Base-by-base conservation (phyloP, 1,140 invertebrate genomes). In the Cherax quadricarinatus region DNA sequence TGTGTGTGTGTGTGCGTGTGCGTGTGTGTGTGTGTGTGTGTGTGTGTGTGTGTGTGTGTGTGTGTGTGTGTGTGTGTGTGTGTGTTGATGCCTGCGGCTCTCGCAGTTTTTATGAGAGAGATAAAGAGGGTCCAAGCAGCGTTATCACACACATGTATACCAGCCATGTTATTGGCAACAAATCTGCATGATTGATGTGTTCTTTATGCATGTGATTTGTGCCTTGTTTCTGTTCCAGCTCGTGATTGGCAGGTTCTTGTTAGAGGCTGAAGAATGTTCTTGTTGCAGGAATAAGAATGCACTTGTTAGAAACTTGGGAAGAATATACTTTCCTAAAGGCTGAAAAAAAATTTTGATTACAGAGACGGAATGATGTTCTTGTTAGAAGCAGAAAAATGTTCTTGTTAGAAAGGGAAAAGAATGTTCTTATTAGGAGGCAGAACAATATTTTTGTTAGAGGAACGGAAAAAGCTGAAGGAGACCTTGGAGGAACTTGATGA, bases 161-260 rank as follows among this genome's bases (percentile, higher is more conserved):
- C 10, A 6, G 24, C 16, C 41, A 21, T 88, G 80, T 88, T 88
- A 88, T 88, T 88, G 86, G 48, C 86, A 88, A 88, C 86, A 88
- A 88, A 88, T 88, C 80, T 88, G 51, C 86, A 88, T 88, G 86
- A 88, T 78, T 88, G 86, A 88, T 88, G 80, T 30, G 86, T 57
- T 88, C 86, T 80, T 80, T 88, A 88, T 88, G 86, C 86, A 79
- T 80, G 75, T 88, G 86, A 75, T 88, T 88, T 80, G 75, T 16
- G 49, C 51, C 86, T 30, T 62, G 86, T 88, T 79, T 41, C 75
- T 51, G 75, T 53, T 78, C 51, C 75, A 48, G 51, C 75, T 62
- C 86, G 86, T 88, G 75, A 88, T 88, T 41, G 18, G 18, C 16
- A 79, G 30, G 30, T 41, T 41, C 30, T 41, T 41, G 30, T 41